Evolutionary conservation across 2,113 vertebrate species (phyloP).

Genomic region (Strigops habroptila): DNA sequence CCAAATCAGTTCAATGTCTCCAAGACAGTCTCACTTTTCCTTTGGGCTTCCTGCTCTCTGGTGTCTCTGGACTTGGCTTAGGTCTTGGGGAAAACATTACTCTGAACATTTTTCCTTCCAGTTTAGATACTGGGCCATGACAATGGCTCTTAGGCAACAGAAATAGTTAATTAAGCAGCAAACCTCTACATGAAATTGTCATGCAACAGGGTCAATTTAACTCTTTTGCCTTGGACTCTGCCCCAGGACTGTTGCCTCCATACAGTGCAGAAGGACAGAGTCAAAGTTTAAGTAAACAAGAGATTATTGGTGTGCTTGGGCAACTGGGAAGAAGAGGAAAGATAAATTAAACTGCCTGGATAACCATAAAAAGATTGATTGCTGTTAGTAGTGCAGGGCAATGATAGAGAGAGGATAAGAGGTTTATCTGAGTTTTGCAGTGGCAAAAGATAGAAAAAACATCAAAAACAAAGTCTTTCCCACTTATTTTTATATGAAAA

Average conservation of each 20-base stretch:
- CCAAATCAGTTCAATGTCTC: background rate
- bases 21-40: background rate
- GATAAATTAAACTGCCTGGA: conserved; percentile 17
- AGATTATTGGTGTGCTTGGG: conserved; percentile 7
- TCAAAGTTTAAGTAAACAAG: conserved; percentile 40
- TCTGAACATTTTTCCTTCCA: background rate
- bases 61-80: background rate
- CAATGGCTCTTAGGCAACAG: background rate
- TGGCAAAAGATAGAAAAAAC: background rate
- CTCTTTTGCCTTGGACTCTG: conserved; percentile 68
- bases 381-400: background rate
- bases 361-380: conserved; percentile 1
- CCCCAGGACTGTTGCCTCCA: background rate
- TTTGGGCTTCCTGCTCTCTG: background rate
- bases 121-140: background rate
- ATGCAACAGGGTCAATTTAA: conserved; percentile 55
- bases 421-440: background rate
- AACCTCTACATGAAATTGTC: conserved; percentile 24
- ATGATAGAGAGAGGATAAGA: background rate
- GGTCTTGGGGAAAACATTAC: background rate
- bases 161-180: background rate
- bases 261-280: conserved; percentile 32
- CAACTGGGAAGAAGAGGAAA: background rate
- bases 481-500: background rate
- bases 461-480: background rate